Conservation (phyloP, 2,888 invertebrate species). For the Furcula furcula region DNA sequence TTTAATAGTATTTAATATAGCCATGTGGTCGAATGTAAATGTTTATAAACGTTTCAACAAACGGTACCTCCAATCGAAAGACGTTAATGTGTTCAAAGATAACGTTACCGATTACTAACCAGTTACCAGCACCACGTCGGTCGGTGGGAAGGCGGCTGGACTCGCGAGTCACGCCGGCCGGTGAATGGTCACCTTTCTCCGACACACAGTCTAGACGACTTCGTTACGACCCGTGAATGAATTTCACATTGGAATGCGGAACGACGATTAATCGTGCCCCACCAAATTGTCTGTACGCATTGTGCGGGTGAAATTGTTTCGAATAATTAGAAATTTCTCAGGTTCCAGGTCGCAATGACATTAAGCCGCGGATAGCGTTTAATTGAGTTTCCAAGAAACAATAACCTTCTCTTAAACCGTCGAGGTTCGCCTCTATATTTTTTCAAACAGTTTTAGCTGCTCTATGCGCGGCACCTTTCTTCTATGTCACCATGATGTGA, state of each 20-base stretch:
- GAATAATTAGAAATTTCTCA: slow-evolving; percentile 54
- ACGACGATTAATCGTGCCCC: slow-evolving; percentile 63
- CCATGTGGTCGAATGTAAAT: slow-evolving; percentile 2
- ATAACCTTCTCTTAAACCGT: too few species aligned
- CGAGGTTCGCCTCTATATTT: too few species aligned
- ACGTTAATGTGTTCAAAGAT: slow-evolving; percentile 21
- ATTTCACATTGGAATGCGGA: slow-evolving; percentile 77
- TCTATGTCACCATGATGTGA: too few species aligned
- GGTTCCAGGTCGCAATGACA: slow-evolving; percentile 27
- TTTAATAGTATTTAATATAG: not conserved
- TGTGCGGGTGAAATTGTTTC: slow-evolving; percentile 57
- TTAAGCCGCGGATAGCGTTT: slow-evolving; percentile 16
- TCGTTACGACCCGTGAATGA: slow-evolving; percentile 74
- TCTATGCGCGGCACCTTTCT: too few species aligned
- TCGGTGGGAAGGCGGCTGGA: slow-evolving; percentile 55
- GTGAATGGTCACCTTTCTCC: slow-evolving; percentile 81
- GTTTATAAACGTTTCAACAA: slow-evolving; percentile 12
- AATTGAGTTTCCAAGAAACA: slow-evolving; percentile 18
- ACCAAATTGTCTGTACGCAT: slow-evolving; percentile 53
- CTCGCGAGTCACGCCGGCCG: slow-evolving; percentile 50
- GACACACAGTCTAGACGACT: slow-evolving; percentile 77
- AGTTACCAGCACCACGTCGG: slow-evolving; percentile 59
- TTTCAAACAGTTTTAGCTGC: too few species aligned
- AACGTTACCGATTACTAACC: slow-evolving; percentile 35
- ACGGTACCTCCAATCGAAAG: slow-evolving; percentile 17